Conservation (phyloP, 2,888 invertebrate species). For the Eupithecia dodoneata region DNA sequence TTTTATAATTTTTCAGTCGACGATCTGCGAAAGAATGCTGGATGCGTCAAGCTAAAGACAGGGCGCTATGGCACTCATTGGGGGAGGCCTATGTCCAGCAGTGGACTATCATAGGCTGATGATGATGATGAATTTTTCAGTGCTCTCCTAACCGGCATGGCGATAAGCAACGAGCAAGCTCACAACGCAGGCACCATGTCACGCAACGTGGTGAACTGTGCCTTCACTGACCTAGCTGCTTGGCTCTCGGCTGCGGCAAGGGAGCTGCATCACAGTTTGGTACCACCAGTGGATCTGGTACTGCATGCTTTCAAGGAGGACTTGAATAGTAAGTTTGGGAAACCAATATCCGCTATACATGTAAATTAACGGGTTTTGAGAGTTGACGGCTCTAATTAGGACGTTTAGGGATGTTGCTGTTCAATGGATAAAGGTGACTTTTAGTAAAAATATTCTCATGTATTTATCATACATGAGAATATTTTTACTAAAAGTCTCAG, state of each 20-base stretch:
- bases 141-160: slow-evolving; percentile 73
- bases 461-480: too few relatives aligned
- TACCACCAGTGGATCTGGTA: slow-evolving; percentile 74
- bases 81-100: too few relatives aligned
- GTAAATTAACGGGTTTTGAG: neutral
- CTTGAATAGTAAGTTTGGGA: slow-evolving; percentile 62
- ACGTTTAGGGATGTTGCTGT: too few relatives aligned
- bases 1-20: too few relatives aligned
- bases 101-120: too few relatives aligned
- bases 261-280: slow-evolving; percentile 72
- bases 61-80: too few relatives aligned
- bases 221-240: slow-evolving; percentile 70
- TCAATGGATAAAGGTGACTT: too few relatives aligned
- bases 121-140: slow-evolving; percentile 48
- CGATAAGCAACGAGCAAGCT: slow-evolving; percentile 75
- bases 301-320: slow-evolving; percentile 73
- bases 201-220: slow-evolving; percentile 69
- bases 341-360: neutral
- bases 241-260: slow-evolving; percentile 73
- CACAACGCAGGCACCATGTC: slow-evolving; percentile 62
- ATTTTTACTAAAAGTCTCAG: too few relatives aligned
- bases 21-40: too few relatives aligned
- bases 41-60: too few relatives aligned
- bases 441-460: too few relatives aligned
- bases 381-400: too few relatives aligned